These are phyloP conservation scores for Troglohyphantes excavatus DNA, from an alignment of 2,888 invertebrate genomes.

Conservation along the genomic window DNA sequence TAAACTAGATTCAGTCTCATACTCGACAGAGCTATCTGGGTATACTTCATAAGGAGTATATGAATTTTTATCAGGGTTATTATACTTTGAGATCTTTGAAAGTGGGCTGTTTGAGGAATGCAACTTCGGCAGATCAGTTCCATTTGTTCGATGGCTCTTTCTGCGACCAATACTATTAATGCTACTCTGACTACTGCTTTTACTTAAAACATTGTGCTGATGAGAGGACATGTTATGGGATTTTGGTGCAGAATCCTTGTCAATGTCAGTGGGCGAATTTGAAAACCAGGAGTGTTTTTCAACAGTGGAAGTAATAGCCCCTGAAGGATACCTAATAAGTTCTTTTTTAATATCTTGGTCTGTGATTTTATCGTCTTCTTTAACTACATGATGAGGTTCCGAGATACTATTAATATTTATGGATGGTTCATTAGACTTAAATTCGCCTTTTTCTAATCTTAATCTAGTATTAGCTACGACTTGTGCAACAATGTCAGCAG, in stretches of 20 bases:
- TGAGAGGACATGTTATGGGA: background rate
- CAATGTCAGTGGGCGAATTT: constrained; percentile 52
- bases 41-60: constrained; percentile 59
- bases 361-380: background rate
- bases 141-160: constrained; percentile 30
- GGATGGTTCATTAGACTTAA: background rate
- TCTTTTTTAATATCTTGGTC: constrained; percentile 76
- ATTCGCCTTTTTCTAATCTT: constrained; percentile 79
- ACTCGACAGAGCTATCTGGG: constrained; percentile 60
- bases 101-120: constrained; percentile 38
- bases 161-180: constrained; percentile 52
- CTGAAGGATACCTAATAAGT: constrained; percentile 81
- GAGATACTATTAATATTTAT: background rate
- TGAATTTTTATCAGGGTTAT: background rate
- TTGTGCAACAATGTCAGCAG: constrained; percentile 82
- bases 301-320: constrained; percentile 81
- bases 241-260: constrained; percentile 22
- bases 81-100: background rate
- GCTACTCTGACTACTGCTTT: constrained; percentile 73
- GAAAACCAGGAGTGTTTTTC: constrained; percentile 81
- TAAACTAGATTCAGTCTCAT: constrained; percentile 73
- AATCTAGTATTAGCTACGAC: constrained; percentile 82
- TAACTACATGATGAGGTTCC: background rate
- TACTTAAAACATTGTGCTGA: constrained; percentile 44
- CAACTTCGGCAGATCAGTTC: constrained; percentile 42